Percentiles rank a stretch among this genome's conserved stretches.
Evolutionary conservation across 1,140 invertebrate genomes (phyloP).

Genomic region (Macrobrachium nipponense): DNA sequence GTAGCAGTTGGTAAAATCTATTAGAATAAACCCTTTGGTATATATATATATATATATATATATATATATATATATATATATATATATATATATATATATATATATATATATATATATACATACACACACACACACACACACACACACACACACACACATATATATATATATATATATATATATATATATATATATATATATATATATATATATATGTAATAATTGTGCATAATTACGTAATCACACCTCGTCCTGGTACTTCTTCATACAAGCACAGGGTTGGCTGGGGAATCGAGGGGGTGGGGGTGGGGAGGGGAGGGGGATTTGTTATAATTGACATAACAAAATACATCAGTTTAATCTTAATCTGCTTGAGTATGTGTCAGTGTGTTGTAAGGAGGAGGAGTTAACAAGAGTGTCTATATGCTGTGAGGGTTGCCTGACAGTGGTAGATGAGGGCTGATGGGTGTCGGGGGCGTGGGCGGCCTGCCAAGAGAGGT

Average conservation of each 20-base stretch:
- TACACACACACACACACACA: neutral
- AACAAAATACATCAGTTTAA: neutral
- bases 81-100: constrained; percentile 4
- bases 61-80: neutral
- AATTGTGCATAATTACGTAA: neutral
- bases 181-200: neutral
- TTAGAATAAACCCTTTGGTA: neutral
- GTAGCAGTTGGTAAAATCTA: neutral
- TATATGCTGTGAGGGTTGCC: too few species aligned
- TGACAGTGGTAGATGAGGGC: too few species aligned
- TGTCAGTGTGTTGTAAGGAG: too few species aligned
- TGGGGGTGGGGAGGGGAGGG: neutral
- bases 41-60: constrained; percentile 4
- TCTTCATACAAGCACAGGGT: too few species aligned
- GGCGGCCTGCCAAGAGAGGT: too few species aligned
- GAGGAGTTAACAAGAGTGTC: too few species aligned
- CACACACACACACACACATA: neutral
- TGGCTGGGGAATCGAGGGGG: too few species aligned
- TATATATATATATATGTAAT: constrained; percentile 1
- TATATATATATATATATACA: neutral
- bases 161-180: too few species aligned
- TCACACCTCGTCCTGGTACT: too few species aligned
- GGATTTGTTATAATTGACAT: neutral
- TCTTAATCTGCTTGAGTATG: too few species aligned
- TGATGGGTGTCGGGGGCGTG: too few species aligned